A percentile compares a stretch with the other conserved stretches of the same genome.
Conservation (phyloP, 2,797 vertebrate species). For the Cyprinodon diabolis region DNA sequence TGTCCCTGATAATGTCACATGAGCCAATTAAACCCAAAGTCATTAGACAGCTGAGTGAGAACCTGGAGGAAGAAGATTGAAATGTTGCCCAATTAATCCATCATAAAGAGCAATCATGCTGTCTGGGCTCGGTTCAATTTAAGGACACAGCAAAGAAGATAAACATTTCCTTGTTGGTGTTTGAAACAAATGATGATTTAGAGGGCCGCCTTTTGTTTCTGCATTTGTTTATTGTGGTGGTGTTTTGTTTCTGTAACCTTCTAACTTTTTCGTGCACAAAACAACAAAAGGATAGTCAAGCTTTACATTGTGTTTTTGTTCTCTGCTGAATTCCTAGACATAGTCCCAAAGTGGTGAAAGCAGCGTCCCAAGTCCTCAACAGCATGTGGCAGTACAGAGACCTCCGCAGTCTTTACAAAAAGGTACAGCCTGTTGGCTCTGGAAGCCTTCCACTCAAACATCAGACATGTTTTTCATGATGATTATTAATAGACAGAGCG, state of each 20-base stretch:
- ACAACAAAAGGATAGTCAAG: slow-evolving; percentile 30
- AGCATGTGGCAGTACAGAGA: slow-evolving; percentile 99
- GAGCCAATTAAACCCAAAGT: slow-evolving; percentile 50
- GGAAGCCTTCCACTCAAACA: not conserved
- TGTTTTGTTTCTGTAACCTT: not conserved
- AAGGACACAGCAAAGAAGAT: slow-evolving; percentile 17
- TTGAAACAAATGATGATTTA: slow-evolving; percentile 6
- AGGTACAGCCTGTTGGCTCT: slow-evolving; percentile 82
- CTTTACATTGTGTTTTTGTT: slow-evolving; percentile 61
- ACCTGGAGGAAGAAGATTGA: slow-evolving; percentile 33
- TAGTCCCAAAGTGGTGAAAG: slow-evolving; percentile 98
- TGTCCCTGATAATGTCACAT: slow-evolving; percentile 40
- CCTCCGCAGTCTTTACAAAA: slow-evolving; percentile 98
- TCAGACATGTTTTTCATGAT: not conserved
- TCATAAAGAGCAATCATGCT: slow-evolving; percentile 33
- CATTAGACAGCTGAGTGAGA: slow-evolving; percentile 51
- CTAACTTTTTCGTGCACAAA: not conserved
- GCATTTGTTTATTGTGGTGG: not conserved
- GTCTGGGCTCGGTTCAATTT: slow-evolving; percentile 28
- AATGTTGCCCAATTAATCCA: slow-evolving; percentile 60
- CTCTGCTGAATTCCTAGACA: slow-evolving; percentile 86
- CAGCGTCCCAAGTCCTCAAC: slow-evolving; percentile 98
- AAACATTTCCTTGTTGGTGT: slow-evolving; percentile 4
- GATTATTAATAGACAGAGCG: not conserved
- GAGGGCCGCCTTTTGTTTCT: not conserved